These are phyloP conservation scores for Enteromius unitaeniatus DNA, from an alignment of 2,797 vertebrate species.

Conservation along the genomic window DNA sequence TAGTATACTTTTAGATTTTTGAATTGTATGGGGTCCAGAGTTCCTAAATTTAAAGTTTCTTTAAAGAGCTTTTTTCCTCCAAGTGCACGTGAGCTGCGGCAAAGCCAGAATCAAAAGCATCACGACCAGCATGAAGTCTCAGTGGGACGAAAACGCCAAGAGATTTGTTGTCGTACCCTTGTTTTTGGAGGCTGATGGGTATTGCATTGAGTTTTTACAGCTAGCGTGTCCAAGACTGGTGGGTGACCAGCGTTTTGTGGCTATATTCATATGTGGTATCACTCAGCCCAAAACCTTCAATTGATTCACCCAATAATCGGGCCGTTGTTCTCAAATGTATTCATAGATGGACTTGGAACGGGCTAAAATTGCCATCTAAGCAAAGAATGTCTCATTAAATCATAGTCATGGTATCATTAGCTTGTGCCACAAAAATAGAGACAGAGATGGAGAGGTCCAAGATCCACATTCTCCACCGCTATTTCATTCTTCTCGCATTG, in stretches of 20 bases:
- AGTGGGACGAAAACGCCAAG: constrained; percentile 8
- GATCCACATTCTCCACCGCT: constrained; percentile 36
- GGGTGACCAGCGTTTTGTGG: constrained; percentile 20
- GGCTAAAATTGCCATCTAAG: constrained; percentile 54
- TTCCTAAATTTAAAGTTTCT: constrained; percentile 41
- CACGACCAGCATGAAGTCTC: constrained; percentile 35
- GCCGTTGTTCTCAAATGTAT: constrained; percentile 32
- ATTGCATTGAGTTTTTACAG: constrained; percentile 48
- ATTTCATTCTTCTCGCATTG: constrained; percentile 53
- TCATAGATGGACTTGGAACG: constrained; percentile 18
- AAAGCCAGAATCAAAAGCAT: constrained; percentile 39
- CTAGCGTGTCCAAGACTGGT: constrained; percentile 6
- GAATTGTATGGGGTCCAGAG: constrained; percentile 44
- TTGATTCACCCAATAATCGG: constrained; percentile 42
- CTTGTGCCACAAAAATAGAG: constrained; percentile 54
- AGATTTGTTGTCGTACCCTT: neutral
- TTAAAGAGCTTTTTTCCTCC: constrained; percentile 41
- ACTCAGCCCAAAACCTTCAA: constrained; percentile 37
- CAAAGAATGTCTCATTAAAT: constrained; percentile 58
- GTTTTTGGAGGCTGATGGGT: constrained; percentile 40
- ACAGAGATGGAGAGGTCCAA: constrained; percentile 47
- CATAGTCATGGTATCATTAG: constrained; percentile 57
- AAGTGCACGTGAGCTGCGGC: constrained; percentile 54
- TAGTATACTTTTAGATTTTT: neutral
- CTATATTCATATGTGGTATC: constrained; percentile 31